These are phyloP conservation scores for Platynereis dumerilii DNA, from an alignment of 2,888 invertebrate species.

Conservation along the genomic window DNA sequence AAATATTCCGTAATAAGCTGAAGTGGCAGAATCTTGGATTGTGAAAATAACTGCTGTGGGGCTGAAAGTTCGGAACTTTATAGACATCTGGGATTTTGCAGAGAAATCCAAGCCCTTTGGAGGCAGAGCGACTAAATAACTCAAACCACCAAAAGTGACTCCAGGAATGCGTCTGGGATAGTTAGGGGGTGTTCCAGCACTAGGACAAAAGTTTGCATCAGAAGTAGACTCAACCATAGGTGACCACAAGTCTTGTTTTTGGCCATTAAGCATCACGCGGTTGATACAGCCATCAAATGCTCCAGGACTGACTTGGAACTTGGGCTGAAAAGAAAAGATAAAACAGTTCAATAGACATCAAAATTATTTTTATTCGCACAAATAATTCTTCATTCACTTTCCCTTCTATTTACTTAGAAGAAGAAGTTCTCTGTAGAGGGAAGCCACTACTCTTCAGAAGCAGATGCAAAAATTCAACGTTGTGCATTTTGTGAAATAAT, in stretches of 20 bases:
- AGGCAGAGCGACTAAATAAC: background rate
- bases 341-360: too few species aligned
- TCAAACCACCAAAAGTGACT: background rate
- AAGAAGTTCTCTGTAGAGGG: too few species aligned
- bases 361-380: too few species aligned
- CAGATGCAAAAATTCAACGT: too few species aligned
- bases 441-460: too few species aligned
- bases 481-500: too few species aligned
- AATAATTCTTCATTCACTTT: too few species aligned
- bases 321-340: background rate
- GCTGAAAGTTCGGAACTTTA: too few species aligned
- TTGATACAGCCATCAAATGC: conserved; percentile 42
- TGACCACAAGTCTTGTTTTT: conserved; percentile 38
- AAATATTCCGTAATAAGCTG: conserved; percentile 10
- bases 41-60: too few species aligned
- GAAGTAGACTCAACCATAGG: conserved; percentile 30
- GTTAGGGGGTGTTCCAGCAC: conserved; percentile 2
- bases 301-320: background rate
- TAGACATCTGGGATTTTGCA: background rate
- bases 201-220: conserved; percentile 10
- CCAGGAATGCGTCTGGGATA: background rate
- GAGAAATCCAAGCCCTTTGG: background rate
- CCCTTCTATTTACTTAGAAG: too few species aligned
- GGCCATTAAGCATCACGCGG: conserved; percentile 33
- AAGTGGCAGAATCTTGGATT: background rate